phyloP scores from a whole-genome alignment of 2,113 vertebrate species.

The Solea senegalensis region DNA sequence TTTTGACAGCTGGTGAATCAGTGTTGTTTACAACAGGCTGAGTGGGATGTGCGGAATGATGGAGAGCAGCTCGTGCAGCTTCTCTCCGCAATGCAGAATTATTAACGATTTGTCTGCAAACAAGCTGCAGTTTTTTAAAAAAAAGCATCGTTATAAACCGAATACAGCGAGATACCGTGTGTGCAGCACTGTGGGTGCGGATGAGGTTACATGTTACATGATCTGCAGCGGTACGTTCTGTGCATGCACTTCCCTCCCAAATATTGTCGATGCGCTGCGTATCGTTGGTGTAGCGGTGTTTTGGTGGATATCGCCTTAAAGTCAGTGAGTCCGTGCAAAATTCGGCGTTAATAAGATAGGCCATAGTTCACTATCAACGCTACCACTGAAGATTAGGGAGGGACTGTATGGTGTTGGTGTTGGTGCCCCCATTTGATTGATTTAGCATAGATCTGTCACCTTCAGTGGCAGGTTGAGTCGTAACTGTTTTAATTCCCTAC shows the following conservation, averaged over 20 bases:
- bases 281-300: neutral
- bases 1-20: slow-evolving; percentile 61
- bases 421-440: slow-evolving; percentile 1
- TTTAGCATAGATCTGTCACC: slow-evolving; percentile 24
- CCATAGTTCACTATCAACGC: slow-evolving; percentile 37
- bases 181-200: neutral
- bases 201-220: slow-evolving; percentile 33
- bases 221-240: slow-evolving; percentile 37
- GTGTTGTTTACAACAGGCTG: slow-evolving; percentile 60
- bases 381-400: slow-evolving; percentile 29
- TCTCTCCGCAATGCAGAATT: slow-evolving; percentile 77
- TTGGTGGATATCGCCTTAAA: neutral
- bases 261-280: slow-evolving; percentile 18
- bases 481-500: slow-evolving; percentile 7
- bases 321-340: neutral
- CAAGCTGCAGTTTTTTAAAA: neutral
- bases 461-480: slow-evolving; percentile 12
- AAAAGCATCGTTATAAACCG: neutral
- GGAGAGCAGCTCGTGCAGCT: slow-evolving; percentile 31
- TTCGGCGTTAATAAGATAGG: slow-evolving; percentile 28
- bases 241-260: slow-evolving; percentile 30
- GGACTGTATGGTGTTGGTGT: slow-evolving; percentile 20
- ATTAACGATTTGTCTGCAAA: neutral
- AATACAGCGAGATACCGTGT: neutral
- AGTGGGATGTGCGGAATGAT: slow-evolving; percentile 34